Evolutionary conservation across 2,113 vertebrate genomes (phyloP).

Genomic region (Rousettus leschenaultii): DNA sequence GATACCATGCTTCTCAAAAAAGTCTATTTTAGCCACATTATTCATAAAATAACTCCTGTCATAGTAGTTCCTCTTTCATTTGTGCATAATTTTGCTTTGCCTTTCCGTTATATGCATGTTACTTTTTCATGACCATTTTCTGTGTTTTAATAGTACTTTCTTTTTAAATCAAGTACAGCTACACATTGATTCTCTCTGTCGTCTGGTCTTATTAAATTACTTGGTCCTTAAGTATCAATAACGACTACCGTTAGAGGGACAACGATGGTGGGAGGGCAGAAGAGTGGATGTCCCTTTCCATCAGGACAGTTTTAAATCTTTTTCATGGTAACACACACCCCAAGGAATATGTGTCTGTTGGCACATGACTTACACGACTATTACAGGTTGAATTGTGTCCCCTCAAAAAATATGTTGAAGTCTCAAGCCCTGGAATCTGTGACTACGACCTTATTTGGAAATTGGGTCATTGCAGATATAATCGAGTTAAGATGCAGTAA

Average conservation of each 20-base stretch:
- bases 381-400: not conserved
- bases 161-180: not conserved
- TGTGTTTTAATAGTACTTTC: not conserved
- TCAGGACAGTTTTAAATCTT: not conserved
- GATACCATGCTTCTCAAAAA: conserved; percentile 47
- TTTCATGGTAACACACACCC: not conserved
- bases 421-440: not conserved
- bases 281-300: not conserved
- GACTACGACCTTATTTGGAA: not conserved
- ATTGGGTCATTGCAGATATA: not conserved
- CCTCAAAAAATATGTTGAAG: not conserved
- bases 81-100: not conserved
- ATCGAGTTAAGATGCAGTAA: not conserved
- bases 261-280: not conserved
- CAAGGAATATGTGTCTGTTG: not conserved
- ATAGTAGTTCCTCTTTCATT: not conserved
- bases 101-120: not conserved
- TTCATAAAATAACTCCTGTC: conserved; percentile 37
- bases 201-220: not conserved
- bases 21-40: not conserved
- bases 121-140: not conserved
- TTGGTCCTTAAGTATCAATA: not conserved
- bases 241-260: not conserved
- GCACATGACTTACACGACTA: not conserved
- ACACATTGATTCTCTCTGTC: not conserved